phyloP scores from a whole-genome alignment of 64 coral and sea anemone genomes.

The Trachythela sp. region DNA sequence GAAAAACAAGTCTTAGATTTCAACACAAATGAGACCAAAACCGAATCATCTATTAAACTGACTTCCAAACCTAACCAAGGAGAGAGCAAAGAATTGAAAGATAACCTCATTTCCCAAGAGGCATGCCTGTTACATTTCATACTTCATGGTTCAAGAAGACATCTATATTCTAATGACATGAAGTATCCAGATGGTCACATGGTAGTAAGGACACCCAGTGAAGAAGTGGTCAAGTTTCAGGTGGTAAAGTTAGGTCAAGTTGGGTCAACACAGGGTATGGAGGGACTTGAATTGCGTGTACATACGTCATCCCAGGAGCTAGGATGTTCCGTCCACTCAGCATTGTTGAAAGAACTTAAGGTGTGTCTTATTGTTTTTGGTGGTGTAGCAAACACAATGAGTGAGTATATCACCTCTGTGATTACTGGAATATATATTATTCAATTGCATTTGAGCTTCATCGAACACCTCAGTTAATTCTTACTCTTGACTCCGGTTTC shows the following conservation, averaged over 20 bases:
- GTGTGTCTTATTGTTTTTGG: background rate
- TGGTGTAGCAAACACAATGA: no score
- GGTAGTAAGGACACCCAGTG: background rate
- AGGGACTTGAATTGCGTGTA: background rate
- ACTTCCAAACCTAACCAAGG: background rate
- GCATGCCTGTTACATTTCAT: background rate
- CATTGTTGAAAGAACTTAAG: background rate
- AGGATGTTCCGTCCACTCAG: background rate
- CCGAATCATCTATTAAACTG: background rate
- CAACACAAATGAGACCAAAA: background rate
- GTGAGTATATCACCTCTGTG: no score
- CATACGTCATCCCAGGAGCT: background rate
- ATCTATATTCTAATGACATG: background rate
- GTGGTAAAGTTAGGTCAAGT: background rate
- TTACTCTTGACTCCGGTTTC: no score
- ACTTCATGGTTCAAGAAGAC: background rate
- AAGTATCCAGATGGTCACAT: background rate
- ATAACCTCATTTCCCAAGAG: background rate
- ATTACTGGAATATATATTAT: no score
- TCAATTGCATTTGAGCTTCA: no score
- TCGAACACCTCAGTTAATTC: no score
- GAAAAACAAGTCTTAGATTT: background rate
- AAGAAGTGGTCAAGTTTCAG: background rate
- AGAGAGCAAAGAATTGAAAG: background rate
- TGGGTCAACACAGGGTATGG: background rate